These are phyloP conservation scores for Drosophila tropicalis DNA, from an alignment of 1,140 invertebrate genomes.

Conservation along the genomic window DNA sequence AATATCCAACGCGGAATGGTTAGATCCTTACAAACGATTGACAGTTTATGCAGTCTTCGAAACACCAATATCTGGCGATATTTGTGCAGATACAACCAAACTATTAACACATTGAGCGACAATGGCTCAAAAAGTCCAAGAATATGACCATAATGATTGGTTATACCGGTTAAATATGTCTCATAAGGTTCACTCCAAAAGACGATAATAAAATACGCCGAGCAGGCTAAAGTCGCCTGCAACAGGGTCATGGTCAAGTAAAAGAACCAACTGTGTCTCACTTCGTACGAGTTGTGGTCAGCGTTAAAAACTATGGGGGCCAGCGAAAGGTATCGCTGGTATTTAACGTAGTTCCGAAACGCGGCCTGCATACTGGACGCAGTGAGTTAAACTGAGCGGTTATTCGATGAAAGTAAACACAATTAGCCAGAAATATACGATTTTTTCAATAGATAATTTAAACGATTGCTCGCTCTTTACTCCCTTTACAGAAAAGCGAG, in stretches of 20 bases:
- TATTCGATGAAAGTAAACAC: background rate
- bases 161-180: background rate
- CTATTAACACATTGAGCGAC: background rate
- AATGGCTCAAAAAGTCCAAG: background rate
- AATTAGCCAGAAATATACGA: background rate
- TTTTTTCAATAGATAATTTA: background rate
- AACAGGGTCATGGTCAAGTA: background rate
- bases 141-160: background rate
- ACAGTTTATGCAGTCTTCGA: background rate
- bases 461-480: background rate
- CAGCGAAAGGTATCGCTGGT: constrained; percentile 7
- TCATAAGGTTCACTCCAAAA: background rate
- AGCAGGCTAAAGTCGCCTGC: background rate
- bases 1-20: constrained; percentile 9
- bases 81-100: constrained; percentile 1
- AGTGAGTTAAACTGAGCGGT: background rate
- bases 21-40: background rate
- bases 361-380: constrained; percentile 8
- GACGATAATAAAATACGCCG: background rate
- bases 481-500: constrained; percentile 87
- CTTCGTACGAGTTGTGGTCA: background rate
- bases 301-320: background rate
- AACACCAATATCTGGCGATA: background rate
- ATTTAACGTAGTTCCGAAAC: constrained; percentile 2
- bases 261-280: background rate